Evolutionary conservation across 2,797 vertebrate genomes (phyloP), one percentile per base, ranked within the genome.

Genomic region (Sebastes taczanowskii): DNA sequence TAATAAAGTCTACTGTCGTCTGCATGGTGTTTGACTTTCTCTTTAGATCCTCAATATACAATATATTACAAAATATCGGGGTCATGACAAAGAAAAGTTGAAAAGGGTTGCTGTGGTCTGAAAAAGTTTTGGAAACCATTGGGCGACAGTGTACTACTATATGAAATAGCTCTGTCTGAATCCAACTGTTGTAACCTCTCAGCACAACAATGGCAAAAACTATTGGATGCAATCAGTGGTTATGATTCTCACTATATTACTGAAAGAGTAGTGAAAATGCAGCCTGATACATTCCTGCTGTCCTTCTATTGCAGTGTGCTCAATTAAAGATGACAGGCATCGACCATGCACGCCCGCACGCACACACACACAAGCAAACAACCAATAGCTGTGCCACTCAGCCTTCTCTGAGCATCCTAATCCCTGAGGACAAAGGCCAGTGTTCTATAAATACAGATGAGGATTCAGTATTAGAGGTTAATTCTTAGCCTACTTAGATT

Each of bases 391-490:
- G 63, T 53, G 64, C 42, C 55, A 23, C 63, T 80, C 60, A 70
- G 35, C 58, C 72, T 80, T 49, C 55, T 78, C 75, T 81, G 74
- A 89, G 70, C 56, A 81, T 71, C 46, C n/a, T 87, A 89, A 91
- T 93, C 87, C 87, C 82, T 25, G 63, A 74, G 71, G 84, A 89
- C 78, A 78, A 83, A 86, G 84, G 60, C 77, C 32, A 14, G 49
- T 2, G 11, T 84, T 82, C 80, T 90, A 89, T 88, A 92, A 90
- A 89, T 88, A 89, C 77, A 87, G 77, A 85, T 59, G 23, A 72
- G 67, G 75, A 82, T 78, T 85, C 75, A 35, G 74, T 78, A 63
- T 81, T 83, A 83, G 83, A 82, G 46, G 25, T 71, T 84, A 73
- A 85, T 72, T 88, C 81, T 80, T 58, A 65, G 59, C 30, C 20